Evolutionary conservation across 2,113 vertebrate genomes (phyloP).

Genomic region (Scatophagus argus): DNA sequence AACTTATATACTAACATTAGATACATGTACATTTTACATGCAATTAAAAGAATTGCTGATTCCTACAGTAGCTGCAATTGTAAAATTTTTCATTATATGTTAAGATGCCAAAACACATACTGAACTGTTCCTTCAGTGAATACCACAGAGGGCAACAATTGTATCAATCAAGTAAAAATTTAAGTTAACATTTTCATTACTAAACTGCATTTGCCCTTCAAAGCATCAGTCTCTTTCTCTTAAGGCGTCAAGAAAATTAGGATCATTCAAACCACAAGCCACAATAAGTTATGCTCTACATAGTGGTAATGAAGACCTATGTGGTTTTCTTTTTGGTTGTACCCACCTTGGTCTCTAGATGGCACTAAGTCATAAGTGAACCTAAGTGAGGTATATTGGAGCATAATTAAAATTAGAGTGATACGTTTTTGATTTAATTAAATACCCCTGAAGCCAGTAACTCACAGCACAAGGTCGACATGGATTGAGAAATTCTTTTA

Average conservation of each 20-base stretch:
- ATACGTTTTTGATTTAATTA: slow-evolving; percentile 78
- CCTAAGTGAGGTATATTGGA: slow-evolving; percentile 10
- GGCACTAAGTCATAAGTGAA: slow-evolving; percentile 80
- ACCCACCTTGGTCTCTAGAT: slow-evolving; percentile 75
- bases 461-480: slow-evolving; percentile 46
- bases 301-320: slow-evolving; percentile 35
- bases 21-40: too few relatives aligned
- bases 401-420: slow-evolving; percentile 75
- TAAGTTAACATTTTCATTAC: background rate
- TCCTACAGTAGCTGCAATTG: background rate
- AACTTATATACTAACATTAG: too few relatives aligned
- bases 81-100: background rate
- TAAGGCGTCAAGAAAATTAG: background rate
- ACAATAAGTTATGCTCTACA: background rate
- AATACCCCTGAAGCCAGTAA: slow-evolving; percentile 68
- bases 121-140: background rate
- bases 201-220: background rate
- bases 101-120: background rate
- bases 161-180: background rate
- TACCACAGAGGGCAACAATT: background rate
- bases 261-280: background rate
- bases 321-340: background rate
- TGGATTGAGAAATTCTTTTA: slow-evolving; percentile 55
- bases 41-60: background rate
- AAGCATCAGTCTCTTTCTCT: background rate